phyloP scores from a whole-genome alignment of 35 echinoderm and acorn worm species.

The Ophiothrix spiculata region DNA sequence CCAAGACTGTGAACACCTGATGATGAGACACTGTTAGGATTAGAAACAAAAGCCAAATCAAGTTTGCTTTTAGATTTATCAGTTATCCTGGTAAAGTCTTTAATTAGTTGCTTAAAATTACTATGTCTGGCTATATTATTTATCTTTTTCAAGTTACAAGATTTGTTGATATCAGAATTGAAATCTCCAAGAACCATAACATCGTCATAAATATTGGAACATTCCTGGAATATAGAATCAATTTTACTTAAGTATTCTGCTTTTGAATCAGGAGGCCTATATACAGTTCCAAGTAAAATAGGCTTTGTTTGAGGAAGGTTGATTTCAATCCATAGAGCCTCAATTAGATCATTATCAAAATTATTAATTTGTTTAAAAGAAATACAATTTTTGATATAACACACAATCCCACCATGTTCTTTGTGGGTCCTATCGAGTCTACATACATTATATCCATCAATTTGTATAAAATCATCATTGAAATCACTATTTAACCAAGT shows the following conservation, averaged over 20 bases:
- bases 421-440: neutral
- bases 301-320: neutral
- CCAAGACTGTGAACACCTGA: neutral
- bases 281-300: neutral
- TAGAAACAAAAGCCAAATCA: neutral
- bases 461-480: neutral
- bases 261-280: neutral
- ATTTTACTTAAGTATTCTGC: neutral
- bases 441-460: neutral
- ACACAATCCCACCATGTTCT: neutral
- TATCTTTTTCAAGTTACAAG: too few relatives aligned
- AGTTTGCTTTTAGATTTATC: neutral
- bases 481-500: neutral
- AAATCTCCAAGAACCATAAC: too few relatives aligned
- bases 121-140: neutral
- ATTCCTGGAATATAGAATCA: neutral
- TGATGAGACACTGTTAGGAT: neutral
- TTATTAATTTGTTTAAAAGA: neutral
- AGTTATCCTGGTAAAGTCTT: neutral
- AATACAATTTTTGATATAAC: slow-evolving; percentile 10
- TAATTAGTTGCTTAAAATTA: neutral
- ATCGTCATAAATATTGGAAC: too few relatives aligned
- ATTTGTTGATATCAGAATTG: too few relatives aligned
- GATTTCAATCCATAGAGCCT: neutral
- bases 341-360: neutral